Evolutionary conservation across 2,888 invertebrate genomes (phyloP).

Genomic region (Oscheius sp.): DNA sequence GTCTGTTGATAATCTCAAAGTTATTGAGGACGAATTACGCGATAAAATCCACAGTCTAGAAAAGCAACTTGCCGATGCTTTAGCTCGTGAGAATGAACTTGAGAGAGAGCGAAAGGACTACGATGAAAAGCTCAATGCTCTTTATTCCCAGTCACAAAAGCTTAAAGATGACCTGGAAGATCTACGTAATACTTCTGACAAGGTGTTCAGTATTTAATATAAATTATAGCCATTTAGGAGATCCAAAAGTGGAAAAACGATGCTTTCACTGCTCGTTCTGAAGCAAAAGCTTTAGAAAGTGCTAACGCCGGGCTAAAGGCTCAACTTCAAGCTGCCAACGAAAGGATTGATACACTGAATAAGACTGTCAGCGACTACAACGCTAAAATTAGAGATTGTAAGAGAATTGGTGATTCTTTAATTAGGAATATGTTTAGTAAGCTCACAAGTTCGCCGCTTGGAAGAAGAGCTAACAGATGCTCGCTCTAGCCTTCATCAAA

Average conservation of each 20-base stretch:
- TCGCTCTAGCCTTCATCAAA: slow-evolving; percentile 50
- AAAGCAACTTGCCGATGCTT: slow-evolving; percentile 63
- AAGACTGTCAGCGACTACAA: slow-evolving; percentile 66
- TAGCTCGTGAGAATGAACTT: slow-evolving; percentile 66
- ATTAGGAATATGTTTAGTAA: slow-evolving; percentile 51
- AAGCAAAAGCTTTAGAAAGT: slow-evolving; percentile 65
- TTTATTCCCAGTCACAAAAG: slow-evolving; percentile 62
- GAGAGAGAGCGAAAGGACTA: slow-evolving; percentile 66
- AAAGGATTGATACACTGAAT: slow-evolving; percentile 62
- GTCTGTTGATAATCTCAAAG: slow-evolving; percentile 55
- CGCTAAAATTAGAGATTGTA: slow-evolving; percentile 65
- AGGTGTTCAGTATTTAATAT: slow-evolving; percentile 33
- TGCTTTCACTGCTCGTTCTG: slow-evolving; percentile 63
- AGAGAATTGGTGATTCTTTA: slow-evolving; percentile 28
- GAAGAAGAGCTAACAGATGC: slow-evolving; percentile 67
- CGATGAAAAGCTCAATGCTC: slow-evolving; percentile 64
- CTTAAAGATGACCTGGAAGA: slow-evolving; percentile 66
- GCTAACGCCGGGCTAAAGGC: slow-evolving; percentile 63
- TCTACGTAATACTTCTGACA: slow-evolving; percentile 60
- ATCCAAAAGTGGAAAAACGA: slow-evolving; percentile 69
- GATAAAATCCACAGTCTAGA: slow-evolving; percentile 62
- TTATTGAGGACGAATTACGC: slow-evolving; percentile 62
- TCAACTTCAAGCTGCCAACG: slow-evolving; percentile 63
- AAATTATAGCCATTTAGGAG: slow-evolving; percentile 41
- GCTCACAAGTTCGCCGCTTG: slow-evolving; percentile 63